Percentiles rank a stretch among this genome's conserved stretches.
Evolutionary conservation across 2,113 vertebrate species (phyloP).

Genomic region (Zosterops lateralis): DNA sequence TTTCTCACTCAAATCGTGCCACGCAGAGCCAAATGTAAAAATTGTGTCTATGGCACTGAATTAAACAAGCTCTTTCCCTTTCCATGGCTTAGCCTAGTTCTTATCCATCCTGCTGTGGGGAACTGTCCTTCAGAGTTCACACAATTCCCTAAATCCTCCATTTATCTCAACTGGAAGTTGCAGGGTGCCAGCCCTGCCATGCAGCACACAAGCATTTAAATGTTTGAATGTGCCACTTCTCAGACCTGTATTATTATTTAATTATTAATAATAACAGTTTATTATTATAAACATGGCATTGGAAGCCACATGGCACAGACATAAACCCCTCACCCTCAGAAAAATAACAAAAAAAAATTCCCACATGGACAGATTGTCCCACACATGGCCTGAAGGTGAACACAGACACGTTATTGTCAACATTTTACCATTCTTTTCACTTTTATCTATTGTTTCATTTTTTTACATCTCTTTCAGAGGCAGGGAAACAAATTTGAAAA

Average conservation of each 20-base stretch:
- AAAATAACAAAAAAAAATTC: background rate
- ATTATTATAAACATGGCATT: background rate
- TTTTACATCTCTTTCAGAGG: background rate
- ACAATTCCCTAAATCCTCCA: background rate
- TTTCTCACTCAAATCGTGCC: background rate
- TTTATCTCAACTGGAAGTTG: accelerated
- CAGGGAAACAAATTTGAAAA: conserved; percentile 1
- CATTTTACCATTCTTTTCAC: background rate
- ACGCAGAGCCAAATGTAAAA: background rate
- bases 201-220: background rate
- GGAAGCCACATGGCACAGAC: background rate
- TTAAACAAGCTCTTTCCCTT: background rate
- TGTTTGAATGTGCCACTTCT: background rate
- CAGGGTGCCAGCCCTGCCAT: background rate
- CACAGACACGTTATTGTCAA: background rate
- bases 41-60: background rate
- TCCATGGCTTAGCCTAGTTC: background rate
- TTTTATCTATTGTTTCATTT: background rate
- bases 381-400: background rate
- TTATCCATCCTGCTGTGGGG: background rate
- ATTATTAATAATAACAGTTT: background rate
- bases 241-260: background rate
- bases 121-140: background rate
- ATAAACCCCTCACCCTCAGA: background rate
- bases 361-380: background rate